These are phyloP conservation scores for Scartelaos histophorus DNA, from an alignment of 2,113 vertebrate genomes.

Conservation along the genomic window DNA sequence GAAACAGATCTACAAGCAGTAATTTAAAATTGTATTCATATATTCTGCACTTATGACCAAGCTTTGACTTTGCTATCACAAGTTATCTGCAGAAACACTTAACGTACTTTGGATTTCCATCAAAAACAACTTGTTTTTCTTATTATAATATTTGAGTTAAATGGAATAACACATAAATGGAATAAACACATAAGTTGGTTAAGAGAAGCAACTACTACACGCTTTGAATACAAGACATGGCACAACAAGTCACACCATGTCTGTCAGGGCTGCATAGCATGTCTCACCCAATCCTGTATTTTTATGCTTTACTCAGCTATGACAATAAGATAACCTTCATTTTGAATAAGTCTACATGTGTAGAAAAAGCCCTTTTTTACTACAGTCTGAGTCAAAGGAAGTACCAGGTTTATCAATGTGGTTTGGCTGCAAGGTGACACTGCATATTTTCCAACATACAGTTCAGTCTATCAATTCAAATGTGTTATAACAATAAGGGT, in stretches of 20 bases:
- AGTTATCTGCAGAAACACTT: too few species aligned
- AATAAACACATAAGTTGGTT: too few species aligned
- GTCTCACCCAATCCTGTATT: background rate
- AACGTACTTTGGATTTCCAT: background rate
- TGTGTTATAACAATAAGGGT: background rate
- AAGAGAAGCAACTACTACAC: background rate
- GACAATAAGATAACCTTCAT: background rate
- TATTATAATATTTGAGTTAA: background rate
- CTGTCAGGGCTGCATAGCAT: constrained; percentile 12
- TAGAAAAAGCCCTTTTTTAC: background rate
- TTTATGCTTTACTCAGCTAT: background rate
- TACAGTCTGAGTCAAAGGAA: background rate
- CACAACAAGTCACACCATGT: constrained; percentile 51
- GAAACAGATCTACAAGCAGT: background rate
- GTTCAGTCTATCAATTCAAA: background rate
- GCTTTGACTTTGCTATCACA: too few species aligned
- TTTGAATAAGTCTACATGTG: background rate
- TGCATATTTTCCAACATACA: background rate
- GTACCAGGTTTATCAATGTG: background rate
- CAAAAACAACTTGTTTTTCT: background rate
- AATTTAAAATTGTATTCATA: too few species aligned
- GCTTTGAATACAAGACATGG: constrained; percentile 17
- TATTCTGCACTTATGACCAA: background rate
- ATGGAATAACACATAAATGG: background rate
- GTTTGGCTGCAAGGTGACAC: background rate